These are phyloP conservation scores for Tokudaia muenninki DNA, from an alignment of 2,797 vertebrate genomes.

Conservation along the genomic window DNA sequence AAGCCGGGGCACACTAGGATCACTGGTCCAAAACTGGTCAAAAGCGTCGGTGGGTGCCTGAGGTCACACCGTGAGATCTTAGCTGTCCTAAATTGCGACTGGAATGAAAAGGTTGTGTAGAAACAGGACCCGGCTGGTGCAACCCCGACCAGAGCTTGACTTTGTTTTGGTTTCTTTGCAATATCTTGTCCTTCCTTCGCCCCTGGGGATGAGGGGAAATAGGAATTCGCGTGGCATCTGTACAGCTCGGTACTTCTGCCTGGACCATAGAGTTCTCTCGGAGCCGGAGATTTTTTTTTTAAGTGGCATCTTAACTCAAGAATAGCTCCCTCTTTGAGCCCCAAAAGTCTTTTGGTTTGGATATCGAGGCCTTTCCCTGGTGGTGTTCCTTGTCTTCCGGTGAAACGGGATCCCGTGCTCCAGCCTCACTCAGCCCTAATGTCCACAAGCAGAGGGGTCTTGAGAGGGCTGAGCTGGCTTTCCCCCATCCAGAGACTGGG, in stretches of 20 bases:
- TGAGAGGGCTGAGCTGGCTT: not conserved
- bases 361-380: not conserved
- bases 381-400: not conserved
- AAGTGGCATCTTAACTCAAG: not conserved
- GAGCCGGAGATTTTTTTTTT: not conserved
- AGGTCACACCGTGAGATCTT: not conserved
- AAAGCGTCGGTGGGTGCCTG: not conserved
- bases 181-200: not conserved
- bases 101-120: not conserved
- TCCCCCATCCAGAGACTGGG: not conserved
- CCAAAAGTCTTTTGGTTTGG: not conserved
- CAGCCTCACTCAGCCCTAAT: accelerated
- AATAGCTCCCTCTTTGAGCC: not conserved
- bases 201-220: not conserved
- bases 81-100: not conserved
- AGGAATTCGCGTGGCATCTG: not conserved
- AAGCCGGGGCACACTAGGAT: not conserved
- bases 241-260: not conserved
- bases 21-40: not conserved
- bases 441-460: not conserved
- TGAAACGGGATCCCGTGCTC: not conserved
- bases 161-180: not conserved
- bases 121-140: not conserved
- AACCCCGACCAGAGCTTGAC: not conserved
- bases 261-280: not conserved